phyloP scores from a whole-genome alignment of 2,797 vertebrate species.

The Harpagifer antarcticus region DNA sequence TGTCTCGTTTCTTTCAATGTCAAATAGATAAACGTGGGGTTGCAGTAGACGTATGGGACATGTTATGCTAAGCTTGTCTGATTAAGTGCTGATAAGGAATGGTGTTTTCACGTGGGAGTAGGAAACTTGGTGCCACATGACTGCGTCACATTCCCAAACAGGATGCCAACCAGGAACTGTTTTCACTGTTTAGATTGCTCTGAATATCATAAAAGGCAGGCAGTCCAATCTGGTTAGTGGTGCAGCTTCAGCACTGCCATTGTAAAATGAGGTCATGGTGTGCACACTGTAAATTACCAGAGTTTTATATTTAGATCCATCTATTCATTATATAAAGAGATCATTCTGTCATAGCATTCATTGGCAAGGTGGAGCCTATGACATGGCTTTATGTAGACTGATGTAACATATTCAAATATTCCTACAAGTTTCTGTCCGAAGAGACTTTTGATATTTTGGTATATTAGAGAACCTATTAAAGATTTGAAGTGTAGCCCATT shows the following conservation, averaged over 20 bases:
- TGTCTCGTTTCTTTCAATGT: background rate
- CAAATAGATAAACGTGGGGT: conserved; percentile 11
- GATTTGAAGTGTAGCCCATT: background rate
- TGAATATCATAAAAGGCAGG: background rate
- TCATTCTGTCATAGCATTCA: background rate
- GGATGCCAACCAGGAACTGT: conserved; percentile 76
- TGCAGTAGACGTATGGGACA: background rate
- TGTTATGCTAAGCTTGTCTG: background rate
- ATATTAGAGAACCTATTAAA: background rate
- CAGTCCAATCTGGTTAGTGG: conserved; percentile 46
- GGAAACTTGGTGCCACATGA: conserved; percentile 5
- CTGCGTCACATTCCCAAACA: conserved; percentile 53
- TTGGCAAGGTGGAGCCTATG: background rate
- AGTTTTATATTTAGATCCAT: background rate
- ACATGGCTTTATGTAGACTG: background rate
- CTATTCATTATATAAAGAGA: background rate
- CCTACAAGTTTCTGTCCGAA: background rate
- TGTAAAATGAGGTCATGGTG: background rate
- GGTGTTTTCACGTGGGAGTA: background rate
- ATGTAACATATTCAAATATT: background rate
- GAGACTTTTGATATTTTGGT: background rate
- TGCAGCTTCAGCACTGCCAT: background rate
- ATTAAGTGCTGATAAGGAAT: background rate
- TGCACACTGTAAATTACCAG: background rate
- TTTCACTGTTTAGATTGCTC: conserved; percentile 12